Conservation (phyloP, 2,113 vertebrate species). For the Nycticryphes semicollaris region DNA sequence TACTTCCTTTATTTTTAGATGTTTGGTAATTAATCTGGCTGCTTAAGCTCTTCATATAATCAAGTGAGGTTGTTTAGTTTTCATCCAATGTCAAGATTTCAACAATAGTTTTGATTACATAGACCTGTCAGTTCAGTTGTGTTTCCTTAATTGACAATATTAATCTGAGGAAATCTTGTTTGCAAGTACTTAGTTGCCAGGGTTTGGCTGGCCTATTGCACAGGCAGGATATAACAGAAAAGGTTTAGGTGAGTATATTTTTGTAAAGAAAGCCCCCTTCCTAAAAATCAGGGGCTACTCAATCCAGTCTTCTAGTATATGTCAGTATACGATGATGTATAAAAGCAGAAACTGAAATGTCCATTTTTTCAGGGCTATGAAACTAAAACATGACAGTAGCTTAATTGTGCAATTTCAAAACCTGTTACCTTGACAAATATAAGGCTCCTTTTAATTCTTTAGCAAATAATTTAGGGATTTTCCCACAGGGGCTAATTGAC, state of each 20-base stretch:
- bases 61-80: neutral
- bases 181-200: neutral
- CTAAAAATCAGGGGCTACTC: neutral
- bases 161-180: neutral
- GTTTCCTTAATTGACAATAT: neutral
- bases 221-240: neutral
- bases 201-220: neutral
- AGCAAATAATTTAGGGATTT: neutral
- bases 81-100: neutral
- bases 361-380: neutral
- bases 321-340: neutral
- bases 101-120: neutral
- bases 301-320: neutral
- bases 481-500: neutral
- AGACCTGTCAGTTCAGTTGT: neutral
- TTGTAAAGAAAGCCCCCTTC: neutral
- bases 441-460: neutral
- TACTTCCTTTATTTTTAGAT: constrained; percentile 49
- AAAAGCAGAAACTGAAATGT: neutral
- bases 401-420: neutral
- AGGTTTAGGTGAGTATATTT: neutral
- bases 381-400: neutral
- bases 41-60: neutral
- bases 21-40: neutral
- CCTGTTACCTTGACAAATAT: neutral